phyloP scores from a whole-genome alignment of 2,113 vertebrate genomes.

The Cheirogaleus medius region DNA sequence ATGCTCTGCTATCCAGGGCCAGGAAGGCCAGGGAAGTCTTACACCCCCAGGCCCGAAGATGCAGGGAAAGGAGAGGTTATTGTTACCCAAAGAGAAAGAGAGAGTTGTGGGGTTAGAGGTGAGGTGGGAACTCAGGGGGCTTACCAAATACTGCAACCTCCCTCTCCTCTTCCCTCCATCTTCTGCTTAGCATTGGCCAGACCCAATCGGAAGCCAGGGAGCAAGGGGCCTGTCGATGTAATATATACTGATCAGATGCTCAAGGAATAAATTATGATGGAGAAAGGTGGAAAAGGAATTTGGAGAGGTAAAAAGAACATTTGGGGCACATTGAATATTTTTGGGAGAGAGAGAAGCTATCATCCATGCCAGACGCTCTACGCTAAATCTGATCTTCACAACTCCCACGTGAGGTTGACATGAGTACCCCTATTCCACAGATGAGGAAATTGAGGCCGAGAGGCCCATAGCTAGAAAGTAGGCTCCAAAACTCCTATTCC shows the following conservation, averaged over 20 bases:
- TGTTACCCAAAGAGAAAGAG: neutral
- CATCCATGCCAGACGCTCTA: neutral
- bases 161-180: neutral
- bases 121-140: neutral
- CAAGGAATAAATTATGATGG: neutral
- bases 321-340: neutral
- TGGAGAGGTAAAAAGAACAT: neutral
- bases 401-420: neutral
- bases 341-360: neutral
- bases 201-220: neutral
- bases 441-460: neutral
- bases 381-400: neutral
- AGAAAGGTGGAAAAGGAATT: neutral
- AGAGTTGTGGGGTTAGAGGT: neutral
- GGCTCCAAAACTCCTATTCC: neutral
- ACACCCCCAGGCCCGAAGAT: neutral
- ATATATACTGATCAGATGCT: neutral
- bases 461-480: neutral
- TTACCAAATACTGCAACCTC: neutral
- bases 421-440: neutral
- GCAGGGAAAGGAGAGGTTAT: neutral
- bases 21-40: neutral
- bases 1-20: neutral
- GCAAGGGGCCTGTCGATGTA: neutral
- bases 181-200: neutral